These are phyloP conservation scores for Pluvialis apricaria DNA, from an alignment of 2,113 vertebrate genomes.

Conservation along the genomic window DNA sequence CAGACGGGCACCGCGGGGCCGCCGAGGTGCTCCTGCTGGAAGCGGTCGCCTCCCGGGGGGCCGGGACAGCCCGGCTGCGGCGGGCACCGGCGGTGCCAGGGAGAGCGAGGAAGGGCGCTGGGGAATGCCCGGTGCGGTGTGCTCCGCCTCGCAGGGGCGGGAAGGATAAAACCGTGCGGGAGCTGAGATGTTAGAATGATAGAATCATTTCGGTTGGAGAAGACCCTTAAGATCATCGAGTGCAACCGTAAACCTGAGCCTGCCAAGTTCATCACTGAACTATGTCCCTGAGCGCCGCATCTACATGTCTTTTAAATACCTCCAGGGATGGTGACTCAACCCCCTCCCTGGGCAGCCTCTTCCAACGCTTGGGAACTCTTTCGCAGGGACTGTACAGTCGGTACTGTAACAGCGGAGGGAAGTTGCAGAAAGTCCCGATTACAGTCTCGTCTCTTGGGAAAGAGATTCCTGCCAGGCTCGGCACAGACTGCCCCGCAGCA, in stretches of 20 bases:
- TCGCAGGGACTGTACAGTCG: accelerated
- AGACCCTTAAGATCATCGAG: accelerated
- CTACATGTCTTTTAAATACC: accelerated
- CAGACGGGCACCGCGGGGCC: background rate
- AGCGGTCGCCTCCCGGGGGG: no score
- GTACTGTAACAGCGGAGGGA: background rate
- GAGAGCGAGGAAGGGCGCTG: accelerated
- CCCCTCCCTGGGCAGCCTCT: background rate
- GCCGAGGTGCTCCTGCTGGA: background rate
- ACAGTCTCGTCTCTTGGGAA: accelerated
- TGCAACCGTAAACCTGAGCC: accelerated
- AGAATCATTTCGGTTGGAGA: background rate
- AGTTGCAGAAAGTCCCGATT: background rate
- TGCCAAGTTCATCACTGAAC: accelerated
- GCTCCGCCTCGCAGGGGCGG: background rate
- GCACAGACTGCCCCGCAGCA: background rate
- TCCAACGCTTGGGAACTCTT: accelerated
- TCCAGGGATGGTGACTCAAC: background rate
- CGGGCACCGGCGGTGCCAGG: background rate
- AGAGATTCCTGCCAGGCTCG: background rate
- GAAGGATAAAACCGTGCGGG: no score
- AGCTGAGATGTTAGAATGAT: accelerated
- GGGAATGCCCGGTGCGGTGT: background rate
- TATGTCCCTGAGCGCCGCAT: accelerated
- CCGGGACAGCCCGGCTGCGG: background rate